phyloP scores from a whole-genome alignment of 2,888 invertebrate genomes.

The Timandra comae region DNA sequence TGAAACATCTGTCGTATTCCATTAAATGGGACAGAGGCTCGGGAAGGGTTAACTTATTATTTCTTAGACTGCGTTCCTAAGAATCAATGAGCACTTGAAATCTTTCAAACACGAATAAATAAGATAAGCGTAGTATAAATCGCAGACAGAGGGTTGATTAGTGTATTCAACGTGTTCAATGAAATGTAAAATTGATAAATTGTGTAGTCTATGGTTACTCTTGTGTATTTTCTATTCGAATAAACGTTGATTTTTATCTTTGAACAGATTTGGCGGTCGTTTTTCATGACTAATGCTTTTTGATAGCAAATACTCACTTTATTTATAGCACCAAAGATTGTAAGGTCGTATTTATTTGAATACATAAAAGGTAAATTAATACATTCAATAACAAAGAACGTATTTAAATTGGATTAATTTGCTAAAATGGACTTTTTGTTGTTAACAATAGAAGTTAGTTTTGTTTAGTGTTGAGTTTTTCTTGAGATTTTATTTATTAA shows the following conservation, averaged over 20 bases:
- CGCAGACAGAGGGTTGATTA: slow-evolving; percentile 15
- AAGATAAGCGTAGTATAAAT: slow-evolving; percentile 10
- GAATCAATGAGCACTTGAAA: slow-evolving; percentile 1
- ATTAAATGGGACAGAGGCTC: slow-evolving; percentile 12
- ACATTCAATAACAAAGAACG: too few species aligned
- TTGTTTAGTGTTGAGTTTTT: too few species aligned
- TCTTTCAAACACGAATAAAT: slow-evolving; percentile 1
- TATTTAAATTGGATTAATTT: too few species aligned
- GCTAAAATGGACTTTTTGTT: too few species aligned
- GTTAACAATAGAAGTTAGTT: too few species aligned
- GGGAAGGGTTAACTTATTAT: slow-evolving; percentile 1
- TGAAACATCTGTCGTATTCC: slow-evolving; percentile 10
- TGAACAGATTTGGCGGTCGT: slow-evolving; percentile 11
- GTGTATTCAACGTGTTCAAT: slow-evolving; percentile 28
- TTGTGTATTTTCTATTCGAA: slow-evolving; percentile 23
- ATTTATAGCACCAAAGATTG: too few species aligned
- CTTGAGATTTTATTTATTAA: too few species aligned
- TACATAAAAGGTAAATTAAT: too few species aligned
- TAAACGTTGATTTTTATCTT: slow-evolving; percentile 15
- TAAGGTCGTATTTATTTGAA: too few species aligned
- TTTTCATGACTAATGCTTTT: slow-evolving; percentile 15
- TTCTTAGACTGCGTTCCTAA: slow-evolving; percentile 1
- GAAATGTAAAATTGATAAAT: slow-evolving; percentile 32
- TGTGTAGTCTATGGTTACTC: slow-evolving; percentile 20
- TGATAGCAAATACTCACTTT: too few species aligned